phyloP scores from a whole-genome alignment of 2,797 vertebrate species.

The Eptatretus atami region DNA sequence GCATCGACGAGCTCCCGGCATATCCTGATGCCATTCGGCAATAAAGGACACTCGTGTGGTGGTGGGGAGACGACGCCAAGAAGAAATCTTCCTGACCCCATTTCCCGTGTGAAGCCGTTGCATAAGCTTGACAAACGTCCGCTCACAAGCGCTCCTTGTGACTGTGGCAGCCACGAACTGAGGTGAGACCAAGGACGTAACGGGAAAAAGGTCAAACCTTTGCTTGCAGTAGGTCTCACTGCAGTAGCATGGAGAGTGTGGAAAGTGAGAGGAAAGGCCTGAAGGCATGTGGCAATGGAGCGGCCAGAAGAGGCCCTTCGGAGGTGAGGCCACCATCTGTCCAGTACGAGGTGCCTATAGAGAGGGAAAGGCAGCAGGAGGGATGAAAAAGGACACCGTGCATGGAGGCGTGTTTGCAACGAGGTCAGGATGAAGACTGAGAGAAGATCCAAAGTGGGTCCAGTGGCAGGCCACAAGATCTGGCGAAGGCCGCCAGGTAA shows the following conservation, averaged over 20 bases:
- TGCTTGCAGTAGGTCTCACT: neutral
- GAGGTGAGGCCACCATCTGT: neutral
- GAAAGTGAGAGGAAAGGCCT: neutral
- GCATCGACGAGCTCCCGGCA: no score
- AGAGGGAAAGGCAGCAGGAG: neutral
- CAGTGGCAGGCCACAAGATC: neutral
- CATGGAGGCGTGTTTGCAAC: neutral
- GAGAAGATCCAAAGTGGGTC: neutral
- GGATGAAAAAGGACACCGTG: constrained; percentile 1
- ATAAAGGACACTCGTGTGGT: no score
- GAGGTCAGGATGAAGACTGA: neutral
- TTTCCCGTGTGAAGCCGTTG: no score
- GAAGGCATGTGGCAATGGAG: neutral
- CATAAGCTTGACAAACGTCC: no score
- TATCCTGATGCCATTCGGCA: no score
- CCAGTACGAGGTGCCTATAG: no score
- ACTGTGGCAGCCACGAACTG: no score
- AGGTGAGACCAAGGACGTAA: no score
- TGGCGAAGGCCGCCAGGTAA: neutral
- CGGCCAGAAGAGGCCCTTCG: neutral
- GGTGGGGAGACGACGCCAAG: no score
- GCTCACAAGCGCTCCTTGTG: no score
- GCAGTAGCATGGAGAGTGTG: constrained; percentile 3
- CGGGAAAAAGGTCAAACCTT: no score
- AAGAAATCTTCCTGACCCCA: no score